These are phyloP conservation scores for Euspilapteryx auroguttella DNA, from an alignment of 2,888 invertebrate genomes.

Conservation along the genomic window DNA sequence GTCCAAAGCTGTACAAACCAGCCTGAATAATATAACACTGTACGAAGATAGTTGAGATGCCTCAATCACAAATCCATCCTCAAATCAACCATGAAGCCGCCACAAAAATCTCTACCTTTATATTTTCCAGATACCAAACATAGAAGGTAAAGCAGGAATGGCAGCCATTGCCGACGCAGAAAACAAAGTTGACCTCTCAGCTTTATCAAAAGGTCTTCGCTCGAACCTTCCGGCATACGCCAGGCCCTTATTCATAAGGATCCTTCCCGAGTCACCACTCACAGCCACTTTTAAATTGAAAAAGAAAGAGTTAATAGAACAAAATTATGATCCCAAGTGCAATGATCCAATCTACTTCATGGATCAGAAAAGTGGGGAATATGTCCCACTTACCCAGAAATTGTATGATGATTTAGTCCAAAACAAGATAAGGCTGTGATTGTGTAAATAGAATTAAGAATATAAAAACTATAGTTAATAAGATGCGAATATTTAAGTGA, in stretches of 20 bases:
- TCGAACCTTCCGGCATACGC: slow-evolving; percentile 80
- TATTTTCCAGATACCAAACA: slow-evolving; percentile 66
- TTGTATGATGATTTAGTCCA: slow-evolving; percentile 46
- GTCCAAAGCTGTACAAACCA: no score
- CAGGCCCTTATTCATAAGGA: slow-evolving; percentile 82
- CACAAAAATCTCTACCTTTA: no score
- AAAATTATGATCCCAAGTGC: slow-evolving; percentile 70
- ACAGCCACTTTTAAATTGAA: slow-evolving; percentile 91
- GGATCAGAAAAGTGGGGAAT: slow-evolving; percentile 40
- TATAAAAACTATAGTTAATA: no score
- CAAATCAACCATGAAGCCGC: no score
- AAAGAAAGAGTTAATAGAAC: slow-evolving; percentile 82
- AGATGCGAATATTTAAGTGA: no score
- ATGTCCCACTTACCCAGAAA: slow-evolving; percentile 40
- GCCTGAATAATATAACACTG: no score
- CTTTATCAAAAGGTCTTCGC: slow-evolving; percentile 29
- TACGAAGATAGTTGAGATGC: no score
- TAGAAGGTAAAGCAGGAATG: slow-evolving; percentile 93
- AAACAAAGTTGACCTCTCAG: slow-evolving; percentile 61
- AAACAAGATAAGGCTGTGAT: slow-evolving; percentile 56
- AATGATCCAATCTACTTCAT: slow-evolving; percentile 74
- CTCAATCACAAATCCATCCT: no score
- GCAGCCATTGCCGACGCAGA: slow-evolving; percentile 82
- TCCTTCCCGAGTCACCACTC: slow-evolving; percentile 74
- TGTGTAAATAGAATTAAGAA: no score